Evolutionary conservation across 1,140 invertebrate genomes (phyloP), one percentile per base, ranked within the genome.

Genomic region (Penaeus chinensis): DNA sequence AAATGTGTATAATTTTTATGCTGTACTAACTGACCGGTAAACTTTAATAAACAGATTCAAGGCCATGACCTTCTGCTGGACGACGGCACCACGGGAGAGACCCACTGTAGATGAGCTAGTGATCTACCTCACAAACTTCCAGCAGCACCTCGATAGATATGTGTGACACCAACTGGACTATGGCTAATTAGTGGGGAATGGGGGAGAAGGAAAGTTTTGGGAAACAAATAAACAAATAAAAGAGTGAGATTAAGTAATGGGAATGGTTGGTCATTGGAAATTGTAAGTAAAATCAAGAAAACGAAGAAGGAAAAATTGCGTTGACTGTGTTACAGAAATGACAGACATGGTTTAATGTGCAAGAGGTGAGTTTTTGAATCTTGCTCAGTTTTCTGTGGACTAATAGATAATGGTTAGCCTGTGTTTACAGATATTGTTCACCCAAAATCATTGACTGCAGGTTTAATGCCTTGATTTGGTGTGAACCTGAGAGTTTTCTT

Each of bases 1-100:
- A 47, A 54, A 74, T 27, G 13, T 74, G 18, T 74, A 54, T 54
- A 11, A 54, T 2, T 8, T 13, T 54, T 54, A 16, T 54, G 54
- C 11, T 54, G 11, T 54, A 13, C 5, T 54, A 54, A 54, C 54
- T 54, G 10, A 54, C 37, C 1, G 11, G 13, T 74, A 74, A 74
- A 27, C 3, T 60, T 3, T 61, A 0, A 37, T 88, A 65, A 65
- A 65, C 85, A 89, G 89, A 77, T 89, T 89, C 81, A 83, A 89
- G 66, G 89, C 97, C 85, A 98, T 98, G 97, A 96, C 96, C n/a
- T 97, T 96, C 91, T 98, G 97, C 91, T 98, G 97, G 97, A 94
- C 96, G 47, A 94, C 94, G 78, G 94, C 95, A 82, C 93, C 95
- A 5, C 95, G 96, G 65, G 95, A 97, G 87, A 93, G 97, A 74